Evolutionary conservation across 2,888 invertebrate species (phyloP).

Genomic region (Chromoteleia sp.): DNA sequence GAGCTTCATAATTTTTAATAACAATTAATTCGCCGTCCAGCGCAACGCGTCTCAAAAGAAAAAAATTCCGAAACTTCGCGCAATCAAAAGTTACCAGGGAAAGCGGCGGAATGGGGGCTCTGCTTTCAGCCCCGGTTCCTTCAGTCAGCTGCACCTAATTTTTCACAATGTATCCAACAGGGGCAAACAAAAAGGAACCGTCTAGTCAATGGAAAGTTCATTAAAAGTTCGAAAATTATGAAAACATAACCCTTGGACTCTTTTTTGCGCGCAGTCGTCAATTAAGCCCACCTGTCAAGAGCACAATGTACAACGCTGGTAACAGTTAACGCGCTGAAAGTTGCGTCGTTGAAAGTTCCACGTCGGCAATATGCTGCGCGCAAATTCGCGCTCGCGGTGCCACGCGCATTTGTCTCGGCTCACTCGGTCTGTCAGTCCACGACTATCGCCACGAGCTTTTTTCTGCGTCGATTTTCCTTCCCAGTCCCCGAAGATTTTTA

Average conservation of each 20-base stretch:
- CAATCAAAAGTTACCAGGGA: constrained; percentile 40
- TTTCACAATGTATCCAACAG: constrained; percentile 62
- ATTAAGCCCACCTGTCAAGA: constrained; percentile 73
- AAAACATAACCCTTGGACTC: constrained; percentile 65
- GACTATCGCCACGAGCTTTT: constrained; percentile 55
- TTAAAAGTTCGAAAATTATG: constrained; percentile 69
- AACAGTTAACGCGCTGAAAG: constrained; percentile 70
- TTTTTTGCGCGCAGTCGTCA: constrained; percentile 63
- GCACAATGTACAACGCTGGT: constrained; percentile 64
- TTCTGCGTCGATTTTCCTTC: constrained; percentile 38
- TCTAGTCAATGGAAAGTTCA: constrained; percentile 67
- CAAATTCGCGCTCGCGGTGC: constrained; percentile 71
- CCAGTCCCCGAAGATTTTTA: constrained; percentile 37
- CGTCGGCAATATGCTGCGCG: constrained; percentile 56
- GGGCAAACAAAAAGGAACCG: constrained; percentile 60
- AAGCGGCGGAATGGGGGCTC: constrained; percentile 2
- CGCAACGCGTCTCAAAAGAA: constrained; percentile 10
- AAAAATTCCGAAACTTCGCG: constrained; percentile 45
- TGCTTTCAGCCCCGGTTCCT: constrained; percentile 37
- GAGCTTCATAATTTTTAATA: constrained; percentile 38
- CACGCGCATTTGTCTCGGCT: constrained; percentile 73
- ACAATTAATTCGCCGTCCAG: constrained; percentile 31
- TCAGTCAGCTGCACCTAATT: constrained; percentile 63
- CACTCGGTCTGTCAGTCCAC: constrained; percentile 61
- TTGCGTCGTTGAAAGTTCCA: constrained; percentile 76